A percentile compares a stretch with the other conserved stretches of the same genome.
These are phyloP conservation scores for Sander vitreus DNA, from an alignment of 2,113 vertebrate species.

Conservation along the genomic window DNA sequence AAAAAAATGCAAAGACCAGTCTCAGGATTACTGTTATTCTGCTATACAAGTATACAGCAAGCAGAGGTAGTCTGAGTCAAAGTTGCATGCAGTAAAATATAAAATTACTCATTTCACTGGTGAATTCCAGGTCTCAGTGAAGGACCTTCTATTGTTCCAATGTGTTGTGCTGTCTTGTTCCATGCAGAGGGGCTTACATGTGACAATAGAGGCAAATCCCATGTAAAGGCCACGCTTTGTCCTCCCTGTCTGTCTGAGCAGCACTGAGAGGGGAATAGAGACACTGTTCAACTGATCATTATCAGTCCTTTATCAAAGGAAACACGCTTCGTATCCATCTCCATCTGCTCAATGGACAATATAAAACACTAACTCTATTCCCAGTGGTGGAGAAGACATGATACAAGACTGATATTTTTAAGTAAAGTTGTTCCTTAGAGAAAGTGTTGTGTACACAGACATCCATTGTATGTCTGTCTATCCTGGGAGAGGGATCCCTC, in stretches of 20 bases:
- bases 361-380: conserved; percentile 13
- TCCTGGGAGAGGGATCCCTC: neutral
- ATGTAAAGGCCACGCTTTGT: conserved; percentile 78
- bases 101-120: conserved; percentile 27
- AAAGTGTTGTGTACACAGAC: neutral
- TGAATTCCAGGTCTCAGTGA: conserved; percentile 17
- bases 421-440: neutral
- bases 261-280: conserved; percentile 29
- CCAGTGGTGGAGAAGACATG: conserved; percentile 1
- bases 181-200: conserved; percentile 34
- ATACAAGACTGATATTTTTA: conserved; percentile 7
- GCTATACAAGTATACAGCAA: neutral
- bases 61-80: no score
- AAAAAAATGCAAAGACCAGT: neutral
- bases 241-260: conserved; percentile 31
- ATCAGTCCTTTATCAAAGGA: conserved; percentile 58
- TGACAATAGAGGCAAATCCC: conserved; percentile 55
- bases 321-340: conserved; percentile 31
- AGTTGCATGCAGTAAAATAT: conserved; percentile 23
- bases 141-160: conserved; percentile 15
- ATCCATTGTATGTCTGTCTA: neutral
- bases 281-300: conserved; percentile 57
- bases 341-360: conserved; percentile 22
- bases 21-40: neutral
- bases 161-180: conserved; percentile 36